Percentiles rank a stretch among this genome's conserved stretches.
phyloP scores from a whole-genome alignment of 2,888 invertebrate genomes.

The Taphrorychus bicolor region DNA sequence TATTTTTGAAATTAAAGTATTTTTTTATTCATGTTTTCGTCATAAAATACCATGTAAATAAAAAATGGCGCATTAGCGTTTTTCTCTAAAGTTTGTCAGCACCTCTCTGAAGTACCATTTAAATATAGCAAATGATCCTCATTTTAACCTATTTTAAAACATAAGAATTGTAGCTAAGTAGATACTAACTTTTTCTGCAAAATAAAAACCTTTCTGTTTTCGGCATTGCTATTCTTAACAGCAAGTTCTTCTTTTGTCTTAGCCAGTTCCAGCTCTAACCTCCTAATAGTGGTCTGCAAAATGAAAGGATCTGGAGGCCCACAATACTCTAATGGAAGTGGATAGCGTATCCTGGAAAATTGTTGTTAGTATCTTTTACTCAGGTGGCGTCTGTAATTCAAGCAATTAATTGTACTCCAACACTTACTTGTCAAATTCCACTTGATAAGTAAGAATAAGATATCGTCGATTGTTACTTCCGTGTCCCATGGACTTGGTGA shows the following conservation, averaged over 20 bases:
- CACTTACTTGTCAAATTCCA: slow-evolving; percentile 63
- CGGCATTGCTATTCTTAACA: slow-evolving; percentile 43
- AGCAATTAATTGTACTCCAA: no score
- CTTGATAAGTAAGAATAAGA: slow-evolving; percentile 63
- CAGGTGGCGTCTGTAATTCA: no score
- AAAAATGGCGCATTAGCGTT: no score
- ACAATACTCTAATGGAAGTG: slow-evolving; percentile 63
- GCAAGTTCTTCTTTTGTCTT: slow-evolving; percentile 53
- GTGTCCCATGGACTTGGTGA: slow-evolving; percentile 50
- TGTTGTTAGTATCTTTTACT: no score
- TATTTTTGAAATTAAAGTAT: no score
- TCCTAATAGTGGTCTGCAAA: slow-evolving; percentile 62
- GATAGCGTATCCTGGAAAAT: slow-evolving; percentile 59
- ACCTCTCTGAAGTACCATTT: no score
- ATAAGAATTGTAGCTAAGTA: background rate
- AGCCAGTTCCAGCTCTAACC: slow-evolving; percentile 60
- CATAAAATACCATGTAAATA: no score
- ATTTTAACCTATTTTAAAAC: background rate
- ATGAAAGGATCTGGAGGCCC: slow-evolving; percentile 63
- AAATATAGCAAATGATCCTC: no score
- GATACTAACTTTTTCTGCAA: slow-evolving; percentile 54
- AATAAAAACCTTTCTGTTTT: slow-evolving; percentile 47
- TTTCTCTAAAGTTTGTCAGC: no score
- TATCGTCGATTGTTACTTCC: slow-evolving; percentile 57
- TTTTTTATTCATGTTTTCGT: no score